These are phyloP conservation scores for Daphoenositta chrysoptera DNA, from an alignment of 2,113 vertebrate genomes.

Conservation along the genomic window DNA sequence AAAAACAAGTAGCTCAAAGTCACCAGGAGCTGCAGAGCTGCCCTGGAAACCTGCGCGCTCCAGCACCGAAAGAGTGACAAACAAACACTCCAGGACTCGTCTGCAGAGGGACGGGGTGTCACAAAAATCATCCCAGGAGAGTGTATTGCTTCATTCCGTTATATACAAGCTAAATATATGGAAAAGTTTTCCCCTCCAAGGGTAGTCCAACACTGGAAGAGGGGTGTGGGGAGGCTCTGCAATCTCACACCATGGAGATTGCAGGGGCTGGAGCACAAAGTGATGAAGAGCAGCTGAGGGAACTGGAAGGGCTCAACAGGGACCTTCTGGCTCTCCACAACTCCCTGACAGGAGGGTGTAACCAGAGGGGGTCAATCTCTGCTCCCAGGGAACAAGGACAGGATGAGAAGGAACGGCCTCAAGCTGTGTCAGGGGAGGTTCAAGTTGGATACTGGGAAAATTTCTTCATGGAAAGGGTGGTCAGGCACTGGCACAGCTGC, in stretches of 20 bases:
- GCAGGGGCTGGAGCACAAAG: not conserved
- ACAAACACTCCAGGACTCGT: not conserved
- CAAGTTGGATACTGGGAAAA: rapidly evolving
- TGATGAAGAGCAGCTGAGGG: not conserved
- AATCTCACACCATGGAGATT: not conserved
- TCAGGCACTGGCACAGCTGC: not conserved
- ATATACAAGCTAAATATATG: not conserved
- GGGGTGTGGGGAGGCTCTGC: not conserved
- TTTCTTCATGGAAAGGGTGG: not conserved
- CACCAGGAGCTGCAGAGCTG: not conserved
- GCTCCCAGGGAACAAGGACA: not conserved
- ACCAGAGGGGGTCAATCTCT: rapidly evolving
- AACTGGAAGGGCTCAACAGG: not conserved
- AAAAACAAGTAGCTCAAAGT: not conserved
- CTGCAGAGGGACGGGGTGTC: not conserved
- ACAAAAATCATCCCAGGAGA: not conserved
- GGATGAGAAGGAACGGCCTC: rapidly evolving
- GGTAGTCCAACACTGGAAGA: not conserved
- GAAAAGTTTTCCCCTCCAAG: not conserved
- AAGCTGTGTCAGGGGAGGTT: rapidly evolving
- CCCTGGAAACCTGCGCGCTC: rapidly evolving
- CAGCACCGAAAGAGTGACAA: not conserved
- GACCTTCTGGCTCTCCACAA: not conserved
- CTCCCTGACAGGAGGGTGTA: not conserved
- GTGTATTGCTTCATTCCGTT: not conserved